These are phyloP conservation scores for Oeneis ivallda DNA, from an alignment of 2,888 invertebrate genomes.

Conservation along the genomic window DNA sequence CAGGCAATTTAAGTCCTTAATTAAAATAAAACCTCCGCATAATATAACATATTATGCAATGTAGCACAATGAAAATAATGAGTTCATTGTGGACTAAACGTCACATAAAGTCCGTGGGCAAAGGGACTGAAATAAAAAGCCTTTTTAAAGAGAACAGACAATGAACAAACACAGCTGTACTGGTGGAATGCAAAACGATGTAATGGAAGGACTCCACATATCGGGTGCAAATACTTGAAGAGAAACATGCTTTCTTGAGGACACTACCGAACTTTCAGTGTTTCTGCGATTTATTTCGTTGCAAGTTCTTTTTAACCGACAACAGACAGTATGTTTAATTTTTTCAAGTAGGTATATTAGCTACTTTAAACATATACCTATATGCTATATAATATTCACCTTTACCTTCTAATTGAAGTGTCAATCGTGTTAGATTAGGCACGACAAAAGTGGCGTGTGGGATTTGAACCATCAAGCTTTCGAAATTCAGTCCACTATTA, in stretches of 20 bases:
- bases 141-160: slow-evolving; percentile 75
- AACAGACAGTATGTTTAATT: no score
- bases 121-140: slow-evolving; percentile 61
- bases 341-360: no score
- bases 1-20: slow-evolving; percentile 48
- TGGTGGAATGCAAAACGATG: slow-evolving; percentile 78
- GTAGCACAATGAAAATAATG: slow-evolving; percentile 74
- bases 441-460: no score
- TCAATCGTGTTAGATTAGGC: no score
- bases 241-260: slow-evolving; percentile 32
- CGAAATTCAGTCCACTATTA: no score
- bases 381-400: no score
- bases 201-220: slow-evolving; percentile 51
- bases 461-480: no score
- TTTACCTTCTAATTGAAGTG: no score
- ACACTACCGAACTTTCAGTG: slow-evolving; percentile 22
- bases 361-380: no score
- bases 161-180: slow-evolving; percentile 74
- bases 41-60: slow-evolving; percentile 77
- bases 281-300: not conserved
- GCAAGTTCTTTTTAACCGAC: not conserved
- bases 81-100: slow-evolving; percentile 76
- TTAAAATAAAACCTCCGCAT: slow-evolving; percentile 67
- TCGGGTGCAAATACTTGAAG: slow-evolving; percentile 32
- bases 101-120: slow-evolving; percentile 79